Percentiles rank a stretch among this genome's conserved stretches.
These are phyloP conservation scores for Karalla daura DNA, from an alignment of 2,797 vertebrate species.

Conservation along the genomic window DNA sequence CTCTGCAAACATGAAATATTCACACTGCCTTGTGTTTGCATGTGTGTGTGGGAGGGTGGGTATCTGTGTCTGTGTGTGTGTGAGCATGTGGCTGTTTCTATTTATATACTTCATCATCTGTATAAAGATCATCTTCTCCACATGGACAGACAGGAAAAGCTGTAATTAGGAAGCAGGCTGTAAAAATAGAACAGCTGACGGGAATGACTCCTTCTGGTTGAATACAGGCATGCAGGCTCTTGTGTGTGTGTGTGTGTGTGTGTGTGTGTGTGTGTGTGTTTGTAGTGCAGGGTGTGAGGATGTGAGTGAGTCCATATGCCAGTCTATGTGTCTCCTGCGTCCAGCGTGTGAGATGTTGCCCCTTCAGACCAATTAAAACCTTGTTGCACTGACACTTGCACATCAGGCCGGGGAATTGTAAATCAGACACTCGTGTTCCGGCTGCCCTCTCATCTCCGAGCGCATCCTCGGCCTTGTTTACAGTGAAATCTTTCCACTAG, in stretches of 20 bases:
- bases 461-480: conserved; percentile 56
- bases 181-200: conserved; percentile 66
- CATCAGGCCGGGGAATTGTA: conserved; percentile 43
- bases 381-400: conserved; percentile 44
- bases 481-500: conserved; percentile 38
- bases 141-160: conserved; percentile 39
- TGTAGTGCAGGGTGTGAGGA: conserved; percentile 5
- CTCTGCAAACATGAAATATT: conserved; percentile 33
- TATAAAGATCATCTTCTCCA: conserved; percentile 48
- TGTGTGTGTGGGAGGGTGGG: conserved; percentile 8
- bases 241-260: neutral
- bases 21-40: conserved; percentile 11
- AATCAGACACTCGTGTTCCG: conserved; percentile 46
- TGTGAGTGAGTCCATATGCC: conserved; percentile 16
- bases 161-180: conserved; percentile 48
- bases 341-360: conserved; percentile 48
- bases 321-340: conserved; percentile 43
- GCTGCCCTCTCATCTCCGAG: conserved; percentile 42
- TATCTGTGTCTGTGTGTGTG: neutral
- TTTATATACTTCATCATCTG: conserved; percentile 45
- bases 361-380: conserved; percentile 64
- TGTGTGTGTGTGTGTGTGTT: neutral
- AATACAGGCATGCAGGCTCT: conserved; percentile 25
- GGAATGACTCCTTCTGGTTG: conserved; percentile 30
- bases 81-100: conserved; percentile 26